Conservation (phyloP, 2,888 invertebrate genomes). For the Calameuta filiformis region DNA sequence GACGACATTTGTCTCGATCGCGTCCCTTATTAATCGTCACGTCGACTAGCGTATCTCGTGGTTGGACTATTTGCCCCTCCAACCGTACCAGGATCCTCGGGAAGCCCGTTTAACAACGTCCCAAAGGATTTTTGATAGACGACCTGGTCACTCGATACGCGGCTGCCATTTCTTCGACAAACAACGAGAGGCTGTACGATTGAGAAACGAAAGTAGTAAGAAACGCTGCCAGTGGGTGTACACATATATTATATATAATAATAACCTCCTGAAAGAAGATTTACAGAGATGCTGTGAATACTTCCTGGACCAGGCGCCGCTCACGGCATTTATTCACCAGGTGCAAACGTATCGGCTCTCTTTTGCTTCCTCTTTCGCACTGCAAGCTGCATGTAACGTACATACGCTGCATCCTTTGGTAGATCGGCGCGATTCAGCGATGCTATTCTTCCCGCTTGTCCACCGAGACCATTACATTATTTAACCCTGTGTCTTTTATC, state of each 20-base stretch:
- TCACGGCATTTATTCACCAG: neutral
- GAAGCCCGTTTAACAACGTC: neutral
- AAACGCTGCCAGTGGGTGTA: neutral
- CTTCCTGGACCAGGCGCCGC: neutral
- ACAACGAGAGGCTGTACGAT: neutral
- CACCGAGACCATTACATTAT: conserved; percentile 38
- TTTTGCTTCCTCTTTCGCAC: neutral
- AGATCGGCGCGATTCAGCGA: neutral
- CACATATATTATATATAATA: neutral
- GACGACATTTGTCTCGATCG: conserved; percentile 5
- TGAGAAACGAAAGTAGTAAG: neutral
- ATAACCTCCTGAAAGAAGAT: neutral
- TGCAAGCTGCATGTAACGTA: neutral
- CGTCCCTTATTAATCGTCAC: neutral
- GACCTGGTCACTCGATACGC: neutral
- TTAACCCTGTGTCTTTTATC: conserved; percentile 28
- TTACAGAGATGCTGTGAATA: neutral
- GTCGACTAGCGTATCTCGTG: neutral
- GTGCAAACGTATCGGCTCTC: neutral
- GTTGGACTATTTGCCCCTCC: neutral
- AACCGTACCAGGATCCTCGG: neutral
- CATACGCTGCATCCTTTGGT: neutral
- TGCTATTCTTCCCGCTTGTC: neutral
- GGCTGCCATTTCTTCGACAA: neutral
- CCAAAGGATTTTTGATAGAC: neutral